These are phyloP conservation scores for Amphipyra berbera DNA, from an alignment of 2,888 invertebrate species.

Conservation along the genomic window DNA sequence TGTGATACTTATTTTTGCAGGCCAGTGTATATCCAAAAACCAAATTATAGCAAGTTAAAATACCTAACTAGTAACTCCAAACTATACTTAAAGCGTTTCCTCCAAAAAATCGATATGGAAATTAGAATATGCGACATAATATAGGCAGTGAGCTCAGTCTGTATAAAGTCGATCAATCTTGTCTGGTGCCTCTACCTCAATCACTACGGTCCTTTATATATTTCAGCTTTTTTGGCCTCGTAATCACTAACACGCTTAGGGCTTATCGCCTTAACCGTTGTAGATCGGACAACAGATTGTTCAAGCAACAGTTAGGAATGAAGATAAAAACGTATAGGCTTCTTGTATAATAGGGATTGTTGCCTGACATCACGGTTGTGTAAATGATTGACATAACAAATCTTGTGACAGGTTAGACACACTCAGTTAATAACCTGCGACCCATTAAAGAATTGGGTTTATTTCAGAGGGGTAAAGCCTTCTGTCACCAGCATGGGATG, in stretches of 20 bases:
- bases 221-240: constrained; percentile 11
- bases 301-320: constrained; percentile 37
- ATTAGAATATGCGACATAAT: constrained; percentile 18
- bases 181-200: neutral
- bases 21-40: too few species aligned
- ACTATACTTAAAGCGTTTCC: neutral
- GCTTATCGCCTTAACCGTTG: constrained; percentile 40
- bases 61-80: too few species aligned
- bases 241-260: constrained; percentile 37
- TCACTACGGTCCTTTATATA: constrained; percentile 15
- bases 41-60: too few species aligned
- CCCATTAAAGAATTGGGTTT: too few species aligned
- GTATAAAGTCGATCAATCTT: constrained; percentile 34
- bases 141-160: constrained; percentile 3
- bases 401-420: too few species aligned
- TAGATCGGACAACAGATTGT: constrained; percentile 41
- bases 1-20: too few species aligned
- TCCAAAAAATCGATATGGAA: constrained; percentile 42
- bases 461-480: too few species aligned
- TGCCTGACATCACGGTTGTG: constrained; percentile 2
- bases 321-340: constrained; percentile 37
- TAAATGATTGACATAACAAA: constrained; percentile 9
- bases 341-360: constrained; percentile 3
- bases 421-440: too few species aligned
- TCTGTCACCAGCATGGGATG: too few species aligned